A percentile compares a stretch with the other conserved stretches of the same genome.
Evolutionary conservation across 2,888 invertebrate species (phyloP).

Genomic region (Eremobia ochroleuca): DNA sequence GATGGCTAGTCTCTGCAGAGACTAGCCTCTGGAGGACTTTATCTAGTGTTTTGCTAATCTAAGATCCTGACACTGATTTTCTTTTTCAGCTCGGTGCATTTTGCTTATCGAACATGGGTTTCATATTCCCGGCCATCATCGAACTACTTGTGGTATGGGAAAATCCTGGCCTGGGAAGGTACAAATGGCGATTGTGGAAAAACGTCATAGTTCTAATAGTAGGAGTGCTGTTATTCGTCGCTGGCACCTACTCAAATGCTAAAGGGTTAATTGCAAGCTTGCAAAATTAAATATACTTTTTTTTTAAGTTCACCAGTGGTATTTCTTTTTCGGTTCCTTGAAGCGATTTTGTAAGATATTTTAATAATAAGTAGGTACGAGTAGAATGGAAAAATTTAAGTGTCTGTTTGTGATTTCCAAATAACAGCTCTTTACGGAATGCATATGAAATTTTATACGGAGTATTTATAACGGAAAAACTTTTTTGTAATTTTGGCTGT

Average conservation of each 20-base stretch:
- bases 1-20: too few species aligned
- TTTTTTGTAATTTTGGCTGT: too few species aligned
- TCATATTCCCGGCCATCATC: constrained; percentile 86
- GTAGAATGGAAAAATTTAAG: too few species aligned
- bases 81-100: constrained; percentile 87
- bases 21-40: neutral
- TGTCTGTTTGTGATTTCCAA: too few species aligned
- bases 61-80: neutral
- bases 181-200: constrained; percentile 84
- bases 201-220: constrained; percentile 78
- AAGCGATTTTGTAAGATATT: neutral
- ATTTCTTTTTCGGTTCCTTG: neutral
- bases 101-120: constrained; percentile 87
- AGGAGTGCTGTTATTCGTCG: constrained; percentile 81
- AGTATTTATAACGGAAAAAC: too few species aligned
- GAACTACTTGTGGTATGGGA: constrained; percentile 86
- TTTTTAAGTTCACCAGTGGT: neutral
- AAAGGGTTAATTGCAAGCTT: constrained; percentile 81
- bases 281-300: constrained; percentile 57
- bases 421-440: too few species aligned
- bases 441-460: too few species aligned
- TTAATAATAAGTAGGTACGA: too few species aligned
- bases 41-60: neutral
- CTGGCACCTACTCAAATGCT: constrained; percentile 84
- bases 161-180: constrained; percentile 81